Evolutionary conservation across 2,113 vertebrate genomes (phyloP), one percentile per base, ranked within the genome.

Genomic region (Dolichallabes microphthalmus): DNA sequence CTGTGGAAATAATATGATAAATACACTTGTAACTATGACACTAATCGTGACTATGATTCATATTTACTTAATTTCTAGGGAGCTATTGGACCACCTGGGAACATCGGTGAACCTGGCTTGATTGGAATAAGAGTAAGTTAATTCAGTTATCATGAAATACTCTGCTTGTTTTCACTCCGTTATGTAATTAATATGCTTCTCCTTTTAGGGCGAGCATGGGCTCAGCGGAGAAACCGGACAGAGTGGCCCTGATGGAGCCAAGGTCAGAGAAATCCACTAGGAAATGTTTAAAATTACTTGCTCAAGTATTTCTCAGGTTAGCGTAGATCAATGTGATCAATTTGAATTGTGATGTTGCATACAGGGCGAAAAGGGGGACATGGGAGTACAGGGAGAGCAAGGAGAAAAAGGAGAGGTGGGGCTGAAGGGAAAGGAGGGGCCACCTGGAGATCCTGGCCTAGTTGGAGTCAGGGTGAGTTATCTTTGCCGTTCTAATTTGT

Each of bases 341-440:
- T 58, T 39, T 71, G 27, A 52, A 55, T 17, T 64, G 17, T 71
- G 71, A 22, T 77, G 50, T 82, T 82, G 13, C 22, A 15, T 77
- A 2, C 91, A 99, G 98, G 98, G 98, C 73, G 98, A 99, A 89
- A 97, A 95, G 88, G 97, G 97, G 57, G 96, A 98, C 19, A 90
- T 93, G 61, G 98, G 98, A 66, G 89, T 90, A 1, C 96, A 98
- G 14, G 98, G 97, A 1, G 93, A 95, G 64, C 93, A 64, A 85
- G 98, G 98, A 71, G 96, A 97, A 83, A 95, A 95, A 85, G 98
- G 97, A 88, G 92, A 90, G 12, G 93, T 95, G 77, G 98, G 98
- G 20, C 89, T 95, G 86, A 96, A 94, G 92, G 98, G 98, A 73
- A 95, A 96, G 71, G 97, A 98, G 35, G 98, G 98, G 8, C 68